Percentiles rank a stretch among this genome's conserved stretches.
These are phyloP conservation scores for Podilymbus podiceps DNA, from an alignment of 2,113 vertebrate species.

Conservation along the genomic window DNA sequence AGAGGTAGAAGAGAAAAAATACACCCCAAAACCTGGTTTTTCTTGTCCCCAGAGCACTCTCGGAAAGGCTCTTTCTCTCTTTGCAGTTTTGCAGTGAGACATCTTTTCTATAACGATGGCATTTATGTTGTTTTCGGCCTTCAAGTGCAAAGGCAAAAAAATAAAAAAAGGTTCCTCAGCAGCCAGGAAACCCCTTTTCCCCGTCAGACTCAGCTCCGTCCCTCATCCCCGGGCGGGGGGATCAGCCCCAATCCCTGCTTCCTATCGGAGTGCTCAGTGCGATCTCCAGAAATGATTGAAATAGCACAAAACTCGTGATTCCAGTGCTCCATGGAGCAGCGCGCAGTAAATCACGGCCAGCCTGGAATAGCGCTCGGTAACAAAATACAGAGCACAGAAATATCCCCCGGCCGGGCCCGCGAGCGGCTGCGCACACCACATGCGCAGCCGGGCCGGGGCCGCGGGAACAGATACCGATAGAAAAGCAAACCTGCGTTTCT, in stretches of 20 bases:
- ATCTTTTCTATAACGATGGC: neutral
- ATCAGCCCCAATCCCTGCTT: neutral
- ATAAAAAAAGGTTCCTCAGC: neutral
- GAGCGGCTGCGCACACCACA: neutral
- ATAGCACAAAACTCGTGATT: neutral
- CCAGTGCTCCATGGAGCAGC: neutral
- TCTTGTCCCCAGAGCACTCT: neutral
- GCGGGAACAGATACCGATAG: rapidly evolving
- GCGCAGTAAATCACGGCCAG: neutral
- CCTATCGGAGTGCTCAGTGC: rapidly evolving
- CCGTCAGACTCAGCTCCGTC: neutral
- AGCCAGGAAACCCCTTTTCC: neutral
- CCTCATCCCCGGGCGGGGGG: neutral
- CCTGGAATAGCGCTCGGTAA: neutral
- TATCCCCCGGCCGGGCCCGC: neutral
- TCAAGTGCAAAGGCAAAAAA: neutral
- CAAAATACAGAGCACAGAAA: neutral
- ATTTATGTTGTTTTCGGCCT: neutral
- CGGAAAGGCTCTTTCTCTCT: neutral
- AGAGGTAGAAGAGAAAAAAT: neutral
- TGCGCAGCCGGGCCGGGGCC: neutral
- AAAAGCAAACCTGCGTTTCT: neutral
- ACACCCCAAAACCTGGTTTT: neutral
- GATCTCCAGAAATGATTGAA: neutral
- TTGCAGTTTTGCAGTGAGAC: neutral